A percentile compares a stretch with the other conserved stretches of the same genome.
phyloP scores from a whole-genome alignment of 35 echinoderm and acorn worm genomes.

The Nesometra sesokonis region DNA sequence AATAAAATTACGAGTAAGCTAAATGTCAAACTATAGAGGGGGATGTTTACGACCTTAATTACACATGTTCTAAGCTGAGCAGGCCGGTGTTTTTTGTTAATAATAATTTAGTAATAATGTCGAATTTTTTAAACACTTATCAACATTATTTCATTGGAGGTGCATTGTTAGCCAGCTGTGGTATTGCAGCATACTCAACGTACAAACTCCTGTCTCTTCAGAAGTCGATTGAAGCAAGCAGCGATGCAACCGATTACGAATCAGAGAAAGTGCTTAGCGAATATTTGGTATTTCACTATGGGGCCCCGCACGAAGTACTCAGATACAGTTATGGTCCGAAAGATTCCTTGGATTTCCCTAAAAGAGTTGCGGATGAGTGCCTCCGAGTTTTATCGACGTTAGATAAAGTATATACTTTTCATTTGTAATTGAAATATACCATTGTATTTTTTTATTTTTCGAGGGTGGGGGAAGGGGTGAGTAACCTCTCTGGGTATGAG shows the following conservation, averaged over 20 bases:
- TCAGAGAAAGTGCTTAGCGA: constrained; percentile 79
- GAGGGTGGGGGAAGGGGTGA: too few species aligned
- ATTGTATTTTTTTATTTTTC: not conserved
- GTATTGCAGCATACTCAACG: not conserved
- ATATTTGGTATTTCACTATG: constrained; percentile 80
- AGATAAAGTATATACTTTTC: constrained; percentile 52
- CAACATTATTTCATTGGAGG: constrained; percentile 2
- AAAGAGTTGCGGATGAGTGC: constrained; percentile 79
- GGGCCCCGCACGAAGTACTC: constrained; percentile 60
- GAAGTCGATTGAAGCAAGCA: not conserved
- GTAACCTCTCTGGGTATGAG: too few species aligned
- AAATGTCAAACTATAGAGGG: too few species aligned
- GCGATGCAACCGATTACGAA: constrained; percentile 58
- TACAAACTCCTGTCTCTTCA: not conserved
- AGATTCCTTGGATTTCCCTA: constrained; percentile 72
- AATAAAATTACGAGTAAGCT: too few species aligned
- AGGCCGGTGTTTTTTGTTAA: too few species aligned
- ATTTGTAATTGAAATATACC: not conserved
- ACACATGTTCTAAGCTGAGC: too few species aligned
- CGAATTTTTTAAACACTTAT: not conserved
- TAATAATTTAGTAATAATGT: not conserved
- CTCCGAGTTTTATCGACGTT: constrained; percentile 31
- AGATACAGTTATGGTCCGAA: constrained; percentile 69
- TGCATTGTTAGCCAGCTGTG: not conserved
- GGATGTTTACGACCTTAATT: too few species aligned